Evolutionary conservation across 2,888 invertebrate genomes (phyloP).

Genomic region (Hirtodrosophila trivittata): DNA sequence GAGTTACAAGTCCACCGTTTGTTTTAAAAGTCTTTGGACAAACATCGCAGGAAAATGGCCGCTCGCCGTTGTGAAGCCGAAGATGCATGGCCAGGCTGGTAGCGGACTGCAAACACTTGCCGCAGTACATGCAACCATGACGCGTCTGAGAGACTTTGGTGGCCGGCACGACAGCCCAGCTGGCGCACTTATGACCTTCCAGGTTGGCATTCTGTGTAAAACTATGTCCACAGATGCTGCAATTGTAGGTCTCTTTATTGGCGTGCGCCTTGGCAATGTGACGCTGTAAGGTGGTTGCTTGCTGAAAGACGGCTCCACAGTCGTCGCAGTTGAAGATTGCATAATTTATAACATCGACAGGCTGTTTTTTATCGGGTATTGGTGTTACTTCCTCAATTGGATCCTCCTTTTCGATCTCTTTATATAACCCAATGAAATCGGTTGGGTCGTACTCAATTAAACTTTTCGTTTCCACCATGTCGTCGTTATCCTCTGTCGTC

Average conservation of each 20-base stretch:
- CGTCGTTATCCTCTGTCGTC: background rate
- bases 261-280: slow-evolving; percentile 66
- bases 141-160: slow-evolving; percentile 56
- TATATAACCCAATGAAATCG: slow-evolving; percentile 33
- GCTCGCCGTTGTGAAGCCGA: slow-evolving; percentile 80
- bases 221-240: slow-evolving; percentile 56
- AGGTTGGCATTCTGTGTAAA: slow-evolving; percentile 48
- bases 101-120: slow-evolving; percentile 62
- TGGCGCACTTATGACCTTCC: slow-evolving; percentile 39
- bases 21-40: slow-evolving; percentile 81
- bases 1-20: slow-evolving; percentile 74
- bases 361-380: background rate
- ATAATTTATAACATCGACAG: background rate
- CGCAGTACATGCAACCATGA: slow-evolving; percentile 68
- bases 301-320: slow-evolving; percentile 79
- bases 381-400: background rate
- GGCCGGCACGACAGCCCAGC: slow-evolving; percentile 73
- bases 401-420: slow-evolving; percentile 18
- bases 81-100: slow-evolving; percentile 74
- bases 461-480: background rate
- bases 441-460: slow-evolving; percentile 52
- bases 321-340: slow-evolving; percentile 63
- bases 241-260: slow-evolving; percentile 30
- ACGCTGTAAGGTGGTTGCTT: slow-evolving; percentile 67
- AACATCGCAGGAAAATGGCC: slow-evolving; percentile 77